Evolutionary conservation across 2,113 vertebrate genomes (phyloP).

Genomic region (Pseudopodoces humilis): DNA sequence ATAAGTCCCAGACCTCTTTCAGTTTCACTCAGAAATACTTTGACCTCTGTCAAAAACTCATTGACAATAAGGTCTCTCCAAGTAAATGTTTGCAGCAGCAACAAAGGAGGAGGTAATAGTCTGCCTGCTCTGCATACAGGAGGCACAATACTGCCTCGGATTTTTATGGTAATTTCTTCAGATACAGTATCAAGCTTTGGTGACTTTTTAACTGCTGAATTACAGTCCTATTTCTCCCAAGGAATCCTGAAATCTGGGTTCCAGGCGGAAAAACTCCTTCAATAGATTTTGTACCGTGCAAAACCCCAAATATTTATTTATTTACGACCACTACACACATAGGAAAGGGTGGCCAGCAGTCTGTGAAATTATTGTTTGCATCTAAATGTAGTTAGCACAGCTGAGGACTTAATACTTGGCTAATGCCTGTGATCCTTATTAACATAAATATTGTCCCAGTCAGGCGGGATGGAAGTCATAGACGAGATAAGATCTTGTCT

Average conservation of each 20-base stretch:
- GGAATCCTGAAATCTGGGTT: neutral
- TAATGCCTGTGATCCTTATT: conserved; percentile 46
- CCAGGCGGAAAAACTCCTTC: neutral
- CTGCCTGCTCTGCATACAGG: conserved; percentile 47
- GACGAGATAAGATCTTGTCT: conserved; percentile 59
- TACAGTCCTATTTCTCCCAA: neutral
- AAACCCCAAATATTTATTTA: neutral
- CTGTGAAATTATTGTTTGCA: conserved; percentile 54
- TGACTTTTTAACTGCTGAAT: conserved; percentile 9
- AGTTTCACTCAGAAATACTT: conserved; percentile 52
- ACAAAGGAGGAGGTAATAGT: conserved; percentile 58
- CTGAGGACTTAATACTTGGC: conserved; percentile 65
- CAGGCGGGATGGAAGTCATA: conserved; percentile 35
- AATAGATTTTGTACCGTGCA: neutral
- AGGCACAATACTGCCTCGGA: conserved; percentile 18
- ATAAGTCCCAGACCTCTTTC: conserved; percentile 47
- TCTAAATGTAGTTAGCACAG: conserved; percentile 35
- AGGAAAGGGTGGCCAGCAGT: conserved; percentile 27
- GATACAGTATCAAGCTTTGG: neutral
- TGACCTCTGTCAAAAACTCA: conserved; percentile 67
- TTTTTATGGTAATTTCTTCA: conserved; percentile 63
- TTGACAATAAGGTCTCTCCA: conserved; percentile 56
- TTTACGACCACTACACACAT: neutral
- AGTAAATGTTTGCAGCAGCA: conserved; percentile 58
- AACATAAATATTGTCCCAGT: conserved; percentile 52